Percentiles rank a stretch among this genome's conserved stretches.
These are phyloP conservation scores for Sphaerodactylus townsendi DNA, from an alignment of 2,113 vertebrate species.

Conservation along the genomic window DNA sequence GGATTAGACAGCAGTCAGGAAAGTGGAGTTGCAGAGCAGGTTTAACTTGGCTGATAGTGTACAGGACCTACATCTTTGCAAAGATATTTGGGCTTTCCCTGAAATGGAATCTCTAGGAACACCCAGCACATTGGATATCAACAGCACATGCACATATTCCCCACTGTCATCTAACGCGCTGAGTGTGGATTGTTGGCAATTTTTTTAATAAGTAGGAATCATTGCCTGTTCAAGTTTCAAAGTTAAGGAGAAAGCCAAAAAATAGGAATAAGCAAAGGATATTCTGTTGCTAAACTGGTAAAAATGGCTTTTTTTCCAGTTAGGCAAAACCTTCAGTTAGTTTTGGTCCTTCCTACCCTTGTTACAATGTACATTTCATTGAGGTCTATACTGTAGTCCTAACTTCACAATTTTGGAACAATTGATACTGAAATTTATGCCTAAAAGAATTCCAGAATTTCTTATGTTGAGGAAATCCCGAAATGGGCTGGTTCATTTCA, in stretches of 20 bases:
- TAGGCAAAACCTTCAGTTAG: not conserved
- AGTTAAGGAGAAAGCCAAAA: not conserved
- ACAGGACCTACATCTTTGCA: not conserved
- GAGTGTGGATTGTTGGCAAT: not conserved
- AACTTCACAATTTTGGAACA: not conserved
- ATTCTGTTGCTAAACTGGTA: not conserved
- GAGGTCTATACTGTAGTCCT: not conserved
- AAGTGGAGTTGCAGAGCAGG: constrained; percentile 38
- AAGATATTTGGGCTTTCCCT: not conserved
- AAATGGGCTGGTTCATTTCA: not conserved
- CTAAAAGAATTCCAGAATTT: not conserved
- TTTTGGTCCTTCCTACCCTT: not conserved
- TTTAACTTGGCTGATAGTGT: constrained; percentile 34
- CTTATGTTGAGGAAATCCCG: not conserved
- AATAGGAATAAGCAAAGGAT: not conserved
- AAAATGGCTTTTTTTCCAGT: not conserved
- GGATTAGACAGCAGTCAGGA: constrained; percentile 18
- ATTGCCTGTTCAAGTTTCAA: not conserved
- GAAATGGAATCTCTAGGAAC: not conserved
- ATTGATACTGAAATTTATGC: not conserved
- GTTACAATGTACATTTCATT: not conserved
- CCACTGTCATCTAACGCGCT: not conserved
- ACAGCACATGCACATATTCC: not conserved
- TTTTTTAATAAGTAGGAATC: not conserved
- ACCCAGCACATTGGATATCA: not conserved